Percentiles rank a stretch among this genome's conserved stretches.
Evolutionary conservation across 2,888 invertebrate genomes (phyloP).

Genomic region (Andrena chrysosceles): DNA sequence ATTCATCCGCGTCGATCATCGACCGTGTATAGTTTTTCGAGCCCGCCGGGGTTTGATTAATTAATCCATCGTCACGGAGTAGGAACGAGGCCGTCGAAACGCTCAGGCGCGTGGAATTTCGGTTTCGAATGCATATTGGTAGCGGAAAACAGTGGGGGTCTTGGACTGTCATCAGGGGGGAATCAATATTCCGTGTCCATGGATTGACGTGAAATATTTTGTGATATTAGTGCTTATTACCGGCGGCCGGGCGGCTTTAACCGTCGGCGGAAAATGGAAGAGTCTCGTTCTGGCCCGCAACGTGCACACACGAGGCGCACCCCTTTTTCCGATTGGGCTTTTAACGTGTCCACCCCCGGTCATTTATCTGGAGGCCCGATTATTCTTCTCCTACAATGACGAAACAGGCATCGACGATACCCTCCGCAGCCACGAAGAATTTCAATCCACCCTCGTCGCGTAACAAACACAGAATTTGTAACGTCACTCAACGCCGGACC

Average conservation of each 20-base stretch:
- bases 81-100: constrained; percentile 70
- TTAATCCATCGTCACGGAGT: constrained; percentile 77
- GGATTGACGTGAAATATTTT: constrained; percentile 81
- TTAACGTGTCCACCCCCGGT: constrained; percentile 47
- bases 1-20: constrained; percentile 67
- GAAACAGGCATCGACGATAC: constrained; percentile 11
- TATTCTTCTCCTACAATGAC: constrained; percentile 43
- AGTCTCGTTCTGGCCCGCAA: constrained; percentile 39
- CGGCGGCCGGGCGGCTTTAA: constrained; percentile 63
- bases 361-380: constrained; percentile 54
- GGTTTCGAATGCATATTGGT: constrained; percentile 77
- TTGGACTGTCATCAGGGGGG: constrained; percentile 66
- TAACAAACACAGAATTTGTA: constrained; percentile 8
- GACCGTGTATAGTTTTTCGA: constrained; percentile 70
- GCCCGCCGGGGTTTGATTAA: constrained; percentile 75
- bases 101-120: constrained; percentile 73
- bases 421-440: constrained; percentile 1
- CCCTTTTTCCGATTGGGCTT: constrained; percentile 39
- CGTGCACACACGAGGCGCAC: constrained; percentile 4
- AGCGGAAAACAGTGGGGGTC: constrained; percentile 55
- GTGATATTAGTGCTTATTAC: constrained; percentile 79
- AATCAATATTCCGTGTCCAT: constrained; percentile 77
- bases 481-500: neutral
- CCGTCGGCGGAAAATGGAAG: constrained; percentile 58
- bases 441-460: neutral